Conservation (phyloP, 2,113 vertebrate genomes). For the Pitta sordida region DNA sequence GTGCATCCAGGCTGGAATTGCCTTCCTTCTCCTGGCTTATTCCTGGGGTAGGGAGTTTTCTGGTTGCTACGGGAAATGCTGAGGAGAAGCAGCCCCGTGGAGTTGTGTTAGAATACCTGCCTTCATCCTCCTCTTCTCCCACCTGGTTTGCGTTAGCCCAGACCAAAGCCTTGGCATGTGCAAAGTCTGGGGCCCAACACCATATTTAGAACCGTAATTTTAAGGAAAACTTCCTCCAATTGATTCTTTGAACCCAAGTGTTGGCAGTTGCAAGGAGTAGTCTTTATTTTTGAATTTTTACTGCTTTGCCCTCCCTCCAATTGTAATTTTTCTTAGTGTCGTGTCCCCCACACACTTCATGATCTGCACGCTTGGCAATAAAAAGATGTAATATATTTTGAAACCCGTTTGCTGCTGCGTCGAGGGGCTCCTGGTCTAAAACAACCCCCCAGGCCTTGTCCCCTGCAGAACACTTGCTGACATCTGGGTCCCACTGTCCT, state of each 20-base stretch:
- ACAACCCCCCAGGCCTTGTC: not conserved
- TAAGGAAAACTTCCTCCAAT: conserved; percentile 26
- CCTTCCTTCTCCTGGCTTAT: not conserved
- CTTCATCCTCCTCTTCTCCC: not conserved
- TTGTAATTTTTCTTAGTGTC: conserved; percentile 58
- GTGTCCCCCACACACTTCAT: conserved; percentile 68
- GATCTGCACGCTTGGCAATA: conserved; percentile 76
- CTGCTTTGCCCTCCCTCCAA: conserved; percentile 57
- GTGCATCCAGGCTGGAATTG: not conserved
- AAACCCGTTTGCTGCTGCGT: conserved; percentile 71
- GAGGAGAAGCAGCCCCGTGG: not conserved
- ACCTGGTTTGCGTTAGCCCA: not conserved
- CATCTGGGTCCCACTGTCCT: not conserved
- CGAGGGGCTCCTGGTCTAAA: conserved; percentile 33
- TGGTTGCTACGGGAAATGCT: not conserved
- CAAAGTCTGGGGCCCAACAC: conserved; percentile 18
- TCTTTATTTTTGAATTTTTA: conserved; percentile 66
- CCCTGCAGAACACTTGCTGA: not conserved
- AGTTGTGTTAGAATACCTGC: not conserved
- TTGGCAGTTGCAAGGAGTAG: conserved; percentile 67
- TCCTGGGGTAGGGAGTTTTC: not conserved
- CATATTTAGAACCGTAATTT: conserved; percentile 56
- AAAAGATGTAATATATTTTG: conserved; percentile 82
- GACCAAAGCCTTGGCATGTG: not conserved
- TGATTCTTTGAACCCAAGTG: conserved; percentile 62